These are phyloP conservation scores for Aegotheles bennettii DNA, from an alignment of 2,113 vertebrate species.

Conservation along the genomic window DNA sequence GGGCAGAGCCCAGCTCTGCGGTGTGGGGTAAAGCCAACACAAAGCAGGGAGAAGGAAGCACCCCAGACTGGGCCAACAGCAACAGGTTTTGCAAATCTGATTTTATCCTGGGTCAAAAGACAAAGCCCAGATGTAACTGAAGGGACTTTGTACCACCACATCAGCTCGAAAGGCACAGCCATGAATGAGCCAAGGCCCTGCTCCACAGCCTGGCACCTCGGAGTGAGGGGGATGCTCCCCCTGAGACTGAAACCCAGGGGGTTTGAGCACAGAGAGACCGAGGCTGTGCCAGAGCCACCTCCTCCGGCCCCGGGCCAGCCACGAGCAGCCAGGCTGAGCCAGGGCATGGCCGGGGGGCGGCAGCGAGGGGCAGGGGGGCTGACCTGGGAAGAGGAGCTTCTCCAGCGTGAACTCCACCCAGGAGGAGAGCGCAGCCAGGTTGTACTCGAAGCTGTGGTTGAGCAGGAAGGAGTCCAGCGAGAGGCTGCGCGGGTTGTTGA, in stretches of 20 bases:
- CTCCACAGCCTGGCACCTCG: accelerated
- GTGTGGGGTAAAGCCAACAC: accelerated
- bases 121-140: accelerated
- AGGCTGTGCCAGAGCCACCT: not conserved
- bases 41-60: not conserved
- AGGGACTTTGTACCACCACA: not conserved
- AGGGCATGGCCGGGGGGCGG: too few species aligned
- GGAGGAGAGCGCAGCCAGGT: slow-evolving; percentile 88
- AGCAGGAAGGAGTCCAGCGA: slow-evolving; percentile 95
- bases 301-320: not conserved
- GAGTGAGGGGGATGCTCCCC: accelerated
- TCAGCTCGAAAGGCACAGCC: accelerated
- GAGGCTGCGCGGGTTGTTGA: slow-evolving; percentile 94
- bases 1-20: accelerated
- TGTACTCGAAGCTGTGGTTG: slow-evolving; percentile 97
- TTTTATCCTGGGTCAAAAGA: not conserved
- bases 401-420: slow-evolving; percentile 96
- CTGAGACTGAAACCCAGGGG: accelerated
- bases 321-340: not conserved
- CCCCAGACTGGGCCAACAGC: not conserved
- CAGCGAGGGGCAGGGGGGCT: not conserved
- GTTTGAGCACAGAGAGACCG: not conserved
- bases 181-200: not conserved
- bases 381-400: slow-evolving; percentile 89
- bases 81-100: not conserved